A percentile compares a stretch with the other conserved stretches of the same genome.
Evolutionary conservation across 2,113 vertebrate species (phyloP).

Genomic region (Todiramphus saurophagus): DNA sequence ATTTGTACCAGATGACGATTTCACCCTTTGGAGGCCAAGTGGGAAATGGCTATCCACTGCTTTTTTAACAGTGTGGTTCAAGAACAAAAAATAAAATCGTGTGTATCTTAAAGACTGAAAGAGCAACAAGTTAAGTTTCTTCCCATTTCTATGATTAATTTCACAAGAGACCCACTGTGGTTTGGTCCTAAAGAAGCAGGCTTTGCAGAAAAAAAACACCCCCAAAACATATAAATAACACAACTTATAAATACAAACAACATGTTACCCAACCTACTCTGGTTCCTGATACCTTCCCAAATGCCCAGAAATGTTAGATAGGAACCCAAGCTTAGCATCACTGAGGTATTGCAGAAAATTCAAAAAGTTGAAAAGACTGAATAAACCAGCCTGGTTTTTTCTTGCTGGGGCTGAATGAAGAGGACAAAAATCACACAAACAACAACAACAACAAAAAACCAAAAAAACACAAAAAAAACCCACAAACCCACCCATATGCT

Average conservation of each 20-base stretch:
- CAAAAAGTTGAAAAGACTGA: background rate
- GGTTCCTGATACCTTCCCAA: background rate
- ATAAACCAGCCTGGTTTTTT: background rate
- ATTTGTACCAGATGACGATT: conserved; percentile 50
- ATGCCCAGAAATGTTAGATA: background rate
- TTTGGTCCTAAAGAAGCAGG: background rate
- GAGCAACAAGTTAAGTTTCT: background rate
- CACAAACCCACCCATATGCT: background rate
- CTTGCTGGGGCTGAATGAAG: background rate
- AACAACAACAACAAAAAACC: background rate
- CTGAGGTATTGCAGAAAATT: background rate
- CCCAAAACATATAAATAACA: background rate
- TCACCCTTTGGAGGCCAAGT: conserved; percentile 32
- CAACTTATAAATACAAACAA: background rate
- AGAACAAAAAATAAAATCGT: background rate
- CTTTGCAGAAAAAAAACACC: background rate
- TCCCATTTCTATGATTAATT: background rate
- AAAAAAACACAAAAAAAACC: too few relatives aligned
- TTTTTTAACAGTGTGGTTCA: background rate
- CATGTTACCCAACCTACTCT: background rate
- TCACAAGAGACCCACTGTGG: background rate
- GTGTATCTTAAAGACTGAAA: background rate
- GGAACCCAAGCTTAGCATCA: background rate
- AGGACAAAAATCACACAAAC: background rate
- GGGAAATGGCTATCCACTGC: conserved; percentile 11